A percentile compares a stretch with the other conserved stretches of the same genome.
Conservation (phyloP, 2,888 invertebrate species). For the Linnaemya vulpina region DNA sequence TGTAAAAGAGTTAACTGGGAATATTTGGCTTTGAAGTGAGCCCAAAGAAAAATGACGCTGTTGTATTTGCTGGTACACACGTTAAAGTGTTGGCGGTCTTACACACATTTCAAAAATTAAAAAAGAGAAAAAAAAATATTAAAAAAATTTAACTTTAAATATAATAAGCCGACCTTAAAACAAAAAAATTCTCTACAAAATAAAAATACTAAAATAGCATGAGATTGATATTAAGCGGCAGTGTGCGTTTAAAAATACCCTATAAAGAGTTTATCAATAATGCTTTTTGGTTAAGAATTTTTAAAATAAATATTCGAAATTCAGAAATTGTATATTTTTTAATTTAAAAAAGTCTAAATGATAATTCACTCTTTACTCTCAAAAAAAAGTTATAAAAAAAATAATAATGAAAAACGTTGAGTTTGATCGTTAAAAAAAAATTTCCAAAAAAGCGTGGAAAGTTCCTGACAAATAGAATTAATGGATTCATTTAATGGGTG, state of each 20-base stretch:
- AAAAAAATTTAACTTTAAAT: conserved; percentile 38
- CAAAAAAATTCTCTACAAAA: conserved; percentile 36
- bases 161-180: conserved; percentile 61
- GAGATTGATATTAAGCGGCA: neutral
- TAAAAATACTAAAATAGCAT: neutral
- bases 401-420: too few relatives aligned
- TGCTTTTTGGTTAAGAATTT: too few relatives aligned
- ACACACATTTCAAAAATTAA: conserved; percentile 46
- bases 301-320: too few relatives aligned
- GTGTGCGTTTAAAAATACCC: neutral
- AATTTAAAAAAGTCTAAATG: too few relatives aligned
- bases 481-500: too few relatives aligned
- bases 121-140: neutral
- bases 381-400: too few relatives aligned
- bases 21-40: conserved; percentile 38
- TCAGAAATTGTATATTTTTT: too few relatives aligned
- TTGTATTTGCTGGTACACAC: neutral
- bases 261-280: neutral
- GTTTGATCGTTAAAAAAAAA: too few relatives aligned
- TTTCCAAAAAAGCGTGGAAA: too few relatives aligned
- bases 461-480: too few relatives aligned
- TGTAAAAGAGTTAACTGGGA: conserved; percentile 48
- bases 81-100: conserved; percentile 50
- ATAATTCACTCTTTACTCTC: too few relatives aligned
- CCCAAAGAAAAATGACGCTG: conserved; percentile 20